A percentile compares a stretch with the other conserved stretches of the same genome.
These are phyloP conservation scores for Lepidocyrtoides sp. DNA, from an alignment of 2,888 invertebrate genomes.

Conservation along the genomic window DNA sequence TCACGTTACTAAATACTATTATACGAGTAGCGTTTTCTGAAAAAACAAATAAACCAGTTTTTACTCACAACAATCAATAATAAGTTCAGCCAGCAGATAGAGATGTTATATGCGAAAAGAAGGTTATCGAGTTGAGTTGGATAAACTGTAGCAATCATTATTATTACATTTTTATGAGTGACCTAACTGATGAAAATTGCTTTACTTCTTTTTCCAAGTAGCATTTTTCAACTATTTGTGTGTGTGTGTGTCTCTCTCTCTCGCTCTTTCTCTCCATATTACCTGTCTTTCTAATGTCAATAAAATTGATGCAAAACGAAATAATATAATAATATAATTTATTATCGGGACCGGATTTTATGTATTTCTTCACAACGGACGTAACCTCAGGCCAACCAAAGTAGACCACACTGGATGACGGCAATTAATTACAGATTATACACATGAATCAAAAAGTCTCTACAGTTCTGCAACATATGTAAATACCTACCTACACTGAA, in stretches of 20 bases:
- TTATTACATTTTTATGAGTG: background rate
- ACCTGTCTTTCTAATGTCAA: conserved; percentile 16
- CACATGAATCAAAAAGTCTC: background rate
- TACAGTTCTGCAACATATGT: too few relatives aligned
- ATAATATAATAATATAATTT: conserved; percentile 17
- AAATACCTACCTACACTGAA: too few relatives aligned
- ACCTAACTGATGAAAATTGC: background rate
- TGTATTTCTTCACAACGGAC: background rate
- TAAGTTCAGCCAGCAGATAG: too few relatives aligned
- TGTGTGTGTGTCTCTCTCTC: too few relatives aligned
- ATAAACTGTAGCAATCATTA: background rate
- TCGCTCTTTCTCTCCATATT: background rate
- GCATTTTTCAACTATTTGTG: too few relatives aligned
- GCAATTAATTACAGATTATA: conserved; percentile 44
- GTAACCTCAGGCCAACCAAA: conserved; percentile 23
- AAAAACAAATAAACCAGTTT: conserved; percentile 54
- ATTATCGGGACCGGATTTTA: conserved; percentile 27
- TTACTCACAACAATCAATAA: background rate
- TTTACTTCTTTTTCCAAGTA: background rate
- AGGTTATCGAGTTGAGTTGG: background rate
- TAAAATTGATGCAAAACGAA: conserved; percentile 30
- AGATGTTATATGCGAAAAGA: conserved; percentile 6
- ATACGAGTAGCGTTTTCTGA: background rate
- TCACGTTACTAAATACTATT: conserved; percentile 32
- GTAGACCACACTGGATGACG: conserved; percentile 48